A percentile compares a stretch with the other conserved stretches of the same genome.
Evolutionary conservation across 2,888 invertebrate genomes (phyloP).

Genomic region (Tetheella fluctuosa): DNA sequence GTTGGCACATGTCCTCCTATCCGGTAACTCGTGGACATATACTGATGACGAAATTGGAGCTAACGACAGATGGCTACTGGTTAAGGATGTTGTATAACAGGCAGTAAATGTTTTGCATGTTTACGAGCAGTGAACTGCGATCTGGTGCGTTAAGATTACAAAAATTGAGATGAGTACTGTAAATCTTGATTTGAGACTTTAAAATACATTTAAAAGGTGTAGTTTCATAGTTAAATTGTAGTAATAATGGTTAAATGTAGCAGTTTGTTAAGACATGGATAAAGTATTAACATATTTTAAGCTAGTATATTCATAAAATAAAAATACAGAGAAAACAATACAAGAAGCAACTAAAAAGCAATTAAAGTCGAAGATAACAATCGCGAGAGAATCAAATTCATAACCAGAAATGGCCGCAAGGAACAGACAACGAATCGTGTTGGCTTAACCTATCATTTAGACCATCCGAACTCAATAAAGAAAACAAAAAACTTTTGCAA

Average conservation of each 20-base stretch:
- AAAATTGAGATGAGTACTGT: neutral
- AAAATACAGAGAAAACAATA: constrained; percentile 14
- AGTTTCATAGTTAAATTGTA: no score
- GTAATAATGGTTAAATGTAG: no score
- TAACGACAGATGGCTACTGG: constrained; percentile 49
- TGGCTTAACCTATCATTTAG: constrained; percentile 61
- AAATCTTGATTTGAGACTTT: neutral
- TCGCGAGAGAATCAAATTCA: constrained; percentile 39
- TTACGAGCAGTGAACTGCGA: constrained; percentile 24
- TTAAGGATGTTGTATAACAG: constrained; percentile 28
- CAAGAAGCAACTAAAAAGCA: constrained; percentile 26
- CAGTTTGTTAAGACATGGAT: neutral
- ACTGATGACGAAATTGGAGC: constrained; percentile 54
- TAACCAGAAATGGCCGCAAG: constrained; percentile 35
- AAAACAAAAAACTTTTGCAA: constrained; percentile 69
- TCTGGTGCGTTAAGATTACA: constrained; percentile 19
- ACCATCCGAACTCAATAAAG: constrained; percentile 30
- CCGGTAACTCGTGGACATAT: constrained; percentile 39
- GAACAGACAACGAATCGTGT: constrained; percentile 43
- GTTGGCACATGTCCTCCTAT: constrained; percentile 61
- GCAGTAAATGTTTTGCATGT: constrained; percentile 5
- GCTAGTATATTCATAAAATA: constrained; percentile 10
- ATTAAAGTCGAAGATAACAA: constrained; percentile 34
- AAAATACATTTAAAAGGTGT: no score
- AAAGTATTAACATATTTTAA: neutral